Evolutionary conservation across 1,140 invertebrate species (phyloP).

Genomic region (Hyphantria cunea): DNA sequence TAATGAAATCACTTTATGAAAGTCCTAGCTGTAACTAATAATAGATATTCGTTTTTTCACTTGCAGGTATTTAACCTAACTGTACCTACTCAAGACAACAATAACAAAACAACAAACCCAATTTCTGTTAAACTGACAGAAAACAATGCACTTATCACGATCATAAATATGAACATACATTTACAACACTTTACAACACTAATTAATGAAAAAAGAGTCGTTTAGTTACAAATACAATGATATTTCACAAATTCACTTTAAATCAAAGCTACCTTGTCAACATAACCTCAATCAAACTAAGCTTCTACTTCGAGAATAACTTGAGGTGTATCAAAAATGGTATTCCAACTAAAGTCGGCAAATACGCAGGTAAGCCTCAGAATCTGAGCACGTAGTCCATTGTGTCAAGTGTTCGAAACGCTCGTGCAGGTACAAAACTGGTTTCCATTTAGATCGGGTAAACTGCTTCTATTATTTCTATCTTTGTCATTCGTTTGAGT

Average conservation of each 20-base stretch:
- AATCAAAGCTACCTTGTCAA: conserved; percentile 52
- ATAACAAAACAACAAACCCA: neutral
- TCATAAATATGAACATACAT: neutral
- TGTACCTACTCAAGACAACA: neutral
- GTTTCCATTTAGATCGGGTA: conserved; percentile 63
- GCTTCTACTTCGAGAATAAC: conserved; percentile 44
- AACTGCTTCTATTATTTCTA: conserved; percentile 50
- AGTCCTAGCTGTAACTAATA: too few species aligned
- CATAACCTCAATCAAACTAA: conserved; percentile 68
- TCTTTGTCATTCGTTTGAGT: conserved; percentile 52
- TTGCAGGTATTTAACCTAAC: neutral
- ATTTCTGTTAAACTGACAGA: neutral
- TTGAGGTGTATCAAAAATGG: conserved; percentile 25
- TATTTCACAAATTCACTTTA: conserved; percentile 20
- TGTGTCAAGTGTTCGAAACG: conserved; percentile 32
- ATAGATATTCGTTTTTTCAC: too few species aligned
- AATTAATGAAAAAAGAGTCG: conserved; percentile 18
- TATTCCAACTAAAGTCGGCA: conserved; percentile 41
- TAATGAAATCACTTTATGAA: neutral
- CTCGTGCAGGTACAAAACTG: conserved; percentile 55
- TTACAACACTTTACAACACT: neutral
- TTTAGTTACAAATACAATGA: neutral
- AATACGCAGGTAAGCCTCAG: neutral
- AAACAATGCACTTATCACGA: conserved; percentile 1
- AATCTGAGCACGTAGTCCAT: conserved; percentile 24